Conservation (phyloP, 2,797 vertebrate species). For the Aeoliscus strigatus region DNA sequence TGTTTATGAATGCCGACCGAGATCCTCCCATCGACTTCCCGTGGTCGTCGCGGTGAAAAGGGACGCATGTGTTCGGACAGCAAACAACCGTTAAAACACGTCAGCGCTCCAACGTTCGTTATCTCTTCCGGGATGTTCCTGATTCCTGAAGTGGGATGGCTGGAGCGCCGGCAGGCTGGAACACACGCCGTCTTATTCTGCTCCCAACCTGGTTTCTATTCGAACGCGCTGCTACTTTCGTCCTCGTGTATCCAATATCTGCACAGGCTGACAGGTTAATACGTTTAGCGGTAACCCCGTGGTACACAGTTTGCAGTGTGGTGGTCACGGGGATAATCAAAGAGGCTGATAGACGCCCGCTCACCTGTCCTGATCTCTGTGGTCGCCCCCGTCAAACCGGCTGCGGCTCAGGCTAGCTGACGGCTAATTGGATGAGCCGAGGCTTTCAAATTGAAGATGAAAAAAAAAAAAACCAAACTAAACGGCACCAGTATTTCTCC, state of each 20-base stretch:
- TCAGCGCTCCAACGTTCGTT: too few relatives aligned
- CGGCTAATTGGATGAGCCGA: constrained; percentile 46
- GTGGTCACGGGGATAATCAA: constrained; percentile 61
- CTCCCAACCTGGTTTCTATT: constrained; percentile 40
- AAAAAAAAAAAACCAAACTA: constrained; percentile 19
- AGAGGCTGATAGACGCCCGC: constrained; percentile 48
- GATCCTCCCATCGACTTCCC: too few relatives aligned
- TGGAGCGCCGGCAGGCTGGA: too few relatives aligned
- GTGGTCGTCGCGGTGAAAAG: too few relatives aligned
- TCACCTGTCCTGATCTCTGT: constrained; percentile 51
- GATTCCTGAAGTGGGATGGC: too few relatives aligned
- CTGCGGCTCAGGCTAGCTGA: constrained; percentile 26
- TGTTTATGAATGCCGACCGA: too few relatives aligned
- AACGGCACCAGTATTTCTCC: constrained; percentile 11
- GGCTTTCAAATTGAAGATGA: constrained; percentile 30
- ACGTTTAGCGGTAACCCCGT: constrained; percentile 43
- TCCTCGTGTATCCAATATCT: constrained; percentile 46
- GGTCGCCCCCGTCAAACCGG: constrained; percentile 39
- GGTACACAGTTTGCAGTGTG: constrained; percentile 48
- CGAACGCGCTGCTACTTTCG: constrained; percentile 35
- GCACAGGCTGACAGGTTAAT: constrained; percentile 46
- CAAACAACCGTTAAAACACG: too few relatives aligned
- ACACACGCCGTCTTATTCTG: too few relatives aligned
- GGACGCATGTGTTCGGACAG: too few relatives aligned
- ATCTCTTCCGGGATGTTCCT: too few relatives aligned